Evolutionary conservation across 2,888 invertebrate species (phyloP).

Genomic region (Cryptocephalus primarius): DNA sequence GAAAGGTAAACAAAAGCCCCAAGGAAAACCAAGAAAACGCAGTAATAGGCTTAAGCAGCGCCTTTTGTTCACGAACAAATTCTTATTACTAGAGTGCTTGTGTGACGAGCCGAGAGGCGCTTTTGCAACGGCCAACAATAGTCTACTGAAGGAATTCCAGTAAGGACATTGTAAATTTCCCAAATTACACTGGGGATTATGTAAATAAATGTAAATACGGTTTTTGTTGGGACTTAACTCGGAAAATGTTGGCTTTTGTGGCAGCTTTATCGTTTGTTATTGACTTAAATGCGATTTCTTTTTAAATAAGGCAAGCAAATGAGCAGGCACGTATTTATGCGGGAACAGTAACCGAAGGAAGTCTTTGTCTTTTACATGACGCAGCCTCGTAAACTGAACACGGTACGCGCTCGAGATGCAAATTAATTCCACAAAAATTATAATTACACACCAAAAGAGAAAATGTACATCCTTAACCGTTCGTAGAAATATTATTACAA

Average conservation of each 20-base stretch:
- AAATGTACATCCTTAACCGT: too few relatives aligned
- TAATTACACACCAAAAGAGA: too few relatives aligned
- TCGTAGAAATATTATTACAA: too few relatives aligned
- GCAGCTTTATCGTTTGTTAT: background rate
- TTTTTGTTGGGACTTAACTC: conserved; percentile 2
- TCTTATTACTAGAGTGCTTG: conserved; percentile 3
- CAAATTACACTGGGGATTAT: conserved; percentile 13
- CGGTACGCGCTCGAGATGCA: too few relatives aligned
- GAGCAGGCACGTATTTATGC: too few relatives aligned
- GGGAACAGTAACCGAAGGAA: too few relatives aligned
- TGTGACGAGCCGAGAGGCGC: conserved; percentile 3
- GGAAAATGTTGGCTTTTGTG: conserved; percentile 1
- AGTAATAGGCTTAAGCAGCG: conserved; percentile 4
- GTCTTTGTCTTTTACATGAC: too few relatives aligned
- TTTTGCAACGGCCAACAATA: background rate
- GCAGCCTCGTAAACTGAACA: too few relatives aligned
- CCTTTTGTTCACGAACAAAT: conserved; percentile 9
- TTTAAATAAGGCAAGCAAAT: too few relatives aligned
- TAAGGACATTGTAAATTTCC: conserved; percentile 7
- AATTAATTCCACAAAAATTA: too few relatives aligned
- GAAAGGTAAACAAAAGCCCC: conserved; percentile 5
- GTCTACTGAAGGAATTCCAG: too few relatives aligned
- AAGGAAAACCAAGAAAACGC: conserved; percentile 7
- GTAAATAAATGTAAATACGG: conserved; percentile 13
- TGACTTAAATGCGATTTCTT: conserved; percentile 1